Evolutionary conservation across 2,113 vertebrate species (phyloP), one percentile per base, ranked within the genome.

Genomic region (Emydocephalus ijimae): DNA sequence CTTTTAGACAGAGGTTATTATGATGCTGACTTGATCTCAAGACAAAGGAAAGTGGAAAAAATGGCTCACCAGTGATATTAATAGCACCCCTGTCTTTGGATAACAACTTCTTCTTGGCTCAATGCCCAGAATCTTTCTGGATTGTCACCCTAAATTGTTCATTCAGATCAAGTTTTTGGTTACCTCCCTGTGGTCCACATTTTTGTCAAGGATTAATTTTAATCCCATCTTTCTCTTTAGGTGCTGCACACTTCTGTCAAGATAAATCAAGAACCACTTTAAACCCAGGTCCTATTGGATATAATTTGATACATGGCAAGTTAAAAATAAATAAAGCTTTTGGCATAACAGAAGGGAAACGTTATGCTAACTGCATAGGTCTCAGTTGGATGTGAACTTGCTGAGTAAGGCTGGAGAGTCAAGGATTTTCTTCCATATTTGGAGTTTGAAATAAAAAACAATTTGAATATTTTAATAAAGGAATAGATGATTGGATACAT

Each of bases 261-360:
- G 29, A 59, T n/a, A 45, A 11, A 89, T 45, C 0, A 29, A 11
- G 0, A 20, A 93, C 29, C 55, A 74, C 85, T 1, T n/a, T 0
- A 0, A 43, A 57, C 48, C 93, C 87, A 59, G 18, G 34, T 90
- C 29, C 74, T 0, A 1, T 0, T 0, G 74, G 0, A 9, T 1
- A 0, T 5, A 1, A 0, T 2, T 43, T 0, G 5, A 57, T 5
- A 10, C 64, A 3, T 0, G 8, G 6, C 0, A 0, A 34, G 29
- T 21, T 88, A 81, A 88, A 85, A 81, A 4, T 0, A 23, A 50
- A 54, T 11, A 1, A 39, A 12, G 91, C 61, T 39, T 74, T 91
- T 59, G 3, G 0, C 5, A 43, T 52, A 7, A 9, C 55, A 18
- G n/a, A 8, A 5, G 88, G 54, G 34, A 50, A 45, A 11, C 0